Evolutionary conservation across 2,888 invertebrate species (phyloP).

Genomic region (Oscheius sp.): DNA sequence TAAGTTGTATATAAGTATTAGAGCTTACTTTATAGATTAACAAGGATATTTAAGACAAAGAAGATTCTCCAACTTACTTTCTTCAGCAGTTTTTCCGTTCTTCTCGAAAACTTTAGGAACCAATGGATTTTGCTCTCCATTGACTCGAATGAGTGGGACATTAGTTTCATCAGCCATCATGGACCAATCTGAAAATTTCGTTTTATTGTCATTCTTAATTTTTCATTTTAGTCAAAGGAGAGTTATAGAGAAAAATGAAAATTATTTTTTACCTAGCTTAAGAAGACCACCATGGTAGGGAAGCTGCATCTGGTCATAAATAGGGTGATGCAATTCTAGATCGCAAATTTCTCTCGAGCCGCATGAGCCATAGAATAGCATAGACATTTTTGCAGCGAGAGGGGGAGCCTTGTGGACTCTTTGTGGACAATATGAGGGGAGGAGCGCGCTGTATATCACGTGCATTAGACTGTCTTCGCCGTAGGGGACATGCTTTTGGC

Average conservation of each 20-base stretch:
- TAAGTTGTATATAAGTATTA: too few relatives aligned
- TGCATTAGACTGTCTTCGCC: slow-evolving; percentile 1
- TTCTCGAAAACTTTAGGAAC: neutral
- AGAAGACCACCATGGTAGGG: slow-evolving; percentile 11
- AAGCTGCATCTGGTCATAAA: slow-evolving; percentile 7
- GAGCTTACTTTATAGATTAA: too few relatives aligned
- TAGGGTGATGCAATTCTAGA: slow-evolving; percentile 16
- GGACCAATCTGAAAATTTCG: neutral
- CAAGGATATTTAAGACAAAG: too few relatives aligned
- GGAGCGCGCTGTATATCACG: slow-evolving; percentile 15
- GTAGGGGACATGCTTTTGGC: neutral
- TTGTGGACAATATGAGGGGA: neutral
- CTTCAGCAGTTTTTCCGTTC: too few relatives aligned
- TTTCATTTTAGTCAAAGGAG: too few relatives aligned
- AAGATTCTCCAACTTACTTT: too few relatives aligned
- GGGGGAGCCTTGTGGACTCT: neutral
- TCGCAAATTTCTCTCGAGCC: slow-evolving; percentile 13
- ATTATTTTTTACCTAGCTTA: neutral
- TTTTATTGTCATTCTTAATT: too few relatives aligned
- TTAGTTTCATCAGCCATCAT: neutral
- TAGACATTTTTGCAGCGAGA: neutral
- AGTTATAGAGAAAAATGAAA: neutral
- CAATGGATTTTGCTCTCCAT: neutral
- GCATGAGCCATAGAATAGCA: slow-evolving; percentile 17
- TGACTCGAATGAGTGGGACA: neutral